phyloP scores from a whole-genome alignment of 1,140 invertebrate genomes.

The Adelges cooleyi region DNA sequence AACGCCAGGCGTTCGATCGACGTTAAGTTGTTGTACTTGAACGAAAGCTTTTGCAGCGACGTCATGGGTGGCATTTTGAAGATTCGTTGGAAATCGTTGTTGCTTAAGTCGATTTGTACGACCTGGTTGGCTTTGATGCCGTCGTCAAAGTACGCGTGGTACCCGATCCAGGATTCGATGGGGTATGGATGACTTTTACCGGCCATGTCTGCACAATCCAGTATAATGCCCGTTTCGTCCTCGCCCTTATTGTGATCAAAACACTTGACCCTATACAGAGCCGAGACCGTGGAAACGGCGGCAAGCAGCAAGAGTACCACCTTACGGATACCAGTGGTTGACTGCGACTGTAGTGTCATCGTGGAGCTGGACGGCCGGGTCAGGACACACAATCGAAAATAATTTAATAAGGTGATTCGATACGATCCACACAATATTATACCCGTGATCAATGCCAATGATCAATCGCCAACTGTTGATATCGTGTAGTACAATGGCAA shows the following conservation, averaged over 20 bases:
- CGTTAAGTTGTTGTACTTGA: conserved; percentile 15
- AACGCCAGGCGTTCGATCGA: neutral
- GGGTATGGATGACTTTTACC: neutral
- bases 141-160: neutral
- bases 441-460: too few species aligned
- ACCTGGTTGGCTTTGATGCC: neutral
- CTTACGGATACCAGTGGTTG: too few species aligned
- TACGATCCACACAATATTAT: too few species aligned
- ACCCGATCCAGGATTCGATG: neutral
- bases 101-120: neutral
- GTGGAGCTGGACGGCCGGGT: too few species aligned
- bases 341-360: too few species aligned
- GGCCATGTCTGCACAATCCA: neutral
- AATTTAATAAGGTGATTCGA: too few species aligned
- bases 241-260: neutral
- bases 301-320: too few species aligned
- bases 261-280: conserved; percentile 1
- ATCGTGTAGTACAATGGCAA: too few species aligned
- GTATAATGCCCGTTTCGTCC: neutral
- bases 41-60: conserved; percentile 12
- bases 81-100: neutral
- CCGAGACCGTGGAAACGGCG: neutral
- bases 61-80: neutral
- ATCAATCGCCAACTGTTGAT: too few species aligned
- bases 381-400: too few species aligned